phyloP scores from a whole-genome alignment of 2,797 vertebrate species.

The Micromesistius poutassou region DNA sequence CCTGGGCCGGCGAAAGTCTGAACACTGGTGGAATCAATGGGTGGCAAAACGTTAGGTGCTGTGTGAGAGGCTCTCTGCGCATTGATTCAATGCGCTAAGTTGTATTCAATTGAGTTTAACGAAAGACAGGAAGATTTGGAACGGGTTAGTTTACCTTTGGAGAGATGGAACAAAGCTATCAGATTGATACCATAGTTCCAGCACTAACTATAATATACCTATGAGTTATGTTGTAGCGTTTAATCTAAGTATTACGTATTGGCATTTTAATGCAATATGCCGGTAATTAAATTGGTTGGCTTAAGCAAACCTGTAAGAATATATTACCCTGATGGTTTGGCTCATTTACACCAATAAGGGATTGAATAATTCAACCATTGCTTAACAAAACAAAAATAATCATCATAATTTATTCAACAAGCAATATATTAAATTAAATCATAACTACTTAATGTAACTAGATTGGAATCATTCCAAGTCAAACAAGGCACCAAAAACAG shows the following conservation, averaged over 20 bases:
- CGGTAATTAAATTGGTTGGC: not conserved
- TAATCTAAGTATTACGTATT: not conserved
- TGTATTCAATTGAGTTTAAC: not conserved
- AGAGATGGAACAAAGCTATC: not conserved
- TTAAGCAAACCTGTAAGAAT: not conserved
- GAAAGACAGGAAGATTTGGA: not conserved
- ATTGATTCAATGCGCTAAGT: not conserved
- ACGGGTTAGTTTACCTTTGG: conserved; percentile 2
- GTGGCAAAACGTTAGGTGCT: conserved; percentile 18
- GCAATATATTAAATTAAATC: not conserved
- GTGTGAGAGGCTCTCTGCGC: not conserved
- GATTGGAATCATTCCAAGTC: not conserved
- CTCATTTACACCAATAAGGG: not conserved
- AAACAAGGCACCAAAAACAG: not conserved
- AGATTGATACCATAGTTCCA: not conserved
- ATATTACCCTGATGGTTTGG: not conserved
- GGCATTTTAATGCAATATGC: not conserved
- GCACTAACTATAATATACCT: not conserved
- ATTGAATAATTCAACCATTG: not conserved
- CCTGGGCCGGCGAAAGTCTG: conserved; percentile 91
- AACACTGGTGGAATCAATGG: conserved; percentile 79
- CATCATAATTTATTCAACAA: not conserved
- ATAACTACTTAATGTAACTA: conserved; percentile 3
- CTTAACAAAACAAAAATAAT: not conserved
- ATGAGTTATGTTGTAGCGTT: not conserved